Percentiles rank a stretch among this genome's conserved stretches.
phyloP scores from a whole-genome alignment of 2,888 invertebrate species.

The Chymomyza caudatula region DNA sequence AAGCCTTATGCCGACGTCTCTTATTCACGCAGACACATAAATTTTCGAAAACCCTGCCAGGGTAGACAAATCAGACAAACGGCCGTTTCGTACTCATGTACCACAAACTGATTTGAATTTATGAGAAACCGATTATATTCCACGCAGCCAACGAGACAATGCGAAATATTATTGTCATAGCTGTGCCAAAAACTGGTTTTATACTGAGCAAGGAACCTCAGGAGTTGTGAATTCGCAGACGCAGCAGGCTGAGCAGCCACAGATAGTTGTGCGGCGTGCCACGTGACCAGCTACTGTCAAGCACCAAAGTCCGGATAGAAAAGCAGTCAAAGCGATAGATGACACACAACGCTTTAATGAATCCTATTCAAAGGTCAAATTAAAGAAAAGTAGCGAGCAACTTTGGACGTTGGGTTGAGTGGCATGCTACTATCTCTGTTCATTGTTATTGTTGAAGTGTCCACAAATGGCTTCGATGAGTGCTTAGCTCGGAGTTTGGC shows the following conservation, averaged over 20 bases:
- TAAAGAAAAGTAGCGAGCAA: slow-evolving; percentile 38
- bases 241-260: not conserved
- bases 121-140: slow-evolving; percentile 73
- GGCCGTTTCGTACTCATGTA: slow-evolving; percentile 11
- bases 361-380: slow-evolving; percentile 74
- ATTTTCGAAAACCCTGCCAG: not conserved
- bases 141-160: slow-evolving; percentile 31
- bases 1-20: slow-evolving; percentile 32
- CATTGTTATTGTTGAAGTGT: slow-evolving; percentile 24
- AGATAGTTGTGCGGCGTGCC: slow-evolving; percentile 9
- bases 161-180: slow-evolving; percentile 17
- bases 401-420: slow-evolving; percentile 7
- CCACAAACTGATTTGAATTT: slow-evolving; percentile 70
- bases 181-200: slow-evolving; percentile 28
- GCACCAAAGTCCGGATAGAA: slow-evolving; percentile 25
- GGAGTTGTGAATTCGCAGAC: not conserved
- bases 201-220: slow-evolving; percentile 10
- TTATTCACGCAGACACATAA: not conserved
- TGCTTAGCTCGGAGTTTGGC: slow-evolving; percentile 29
- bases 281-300: slow-evolving; percentile 29
- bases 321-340: slow-evolving; percentile 16
- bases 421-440: not conserved
- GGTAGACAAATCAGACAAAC: slow-evolving; percentile 55
- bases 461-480: slow-evolving; percentile 11
- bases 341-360: slow-evolving; percentile 37